Base-by-base conservation (phyloP, 2,113 vertebrate genomes). In the Sphaerodactylus townsendi region DNA sequence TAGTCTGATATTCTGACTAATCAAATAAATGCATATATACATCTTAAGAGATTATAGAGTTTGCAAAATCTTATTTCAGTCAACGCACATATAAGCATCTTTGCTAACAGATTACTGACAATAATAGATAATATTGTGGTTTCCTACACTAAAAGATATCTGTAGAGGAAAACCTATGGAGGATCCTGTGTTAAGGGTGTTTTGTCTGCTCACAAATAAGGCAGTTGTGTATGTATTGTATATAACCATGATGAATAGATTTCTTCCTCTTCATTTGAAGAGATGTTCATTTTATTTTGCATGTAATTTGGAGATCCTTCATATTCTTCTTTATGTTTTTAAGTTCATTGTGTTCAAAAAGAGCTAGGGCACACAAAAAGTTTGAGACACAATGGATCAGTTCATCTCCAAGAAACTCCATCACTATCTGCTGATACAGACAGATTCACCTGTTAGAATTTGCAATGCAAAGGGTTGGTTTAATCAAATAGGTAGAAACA, bases 121-220 rank as follows among this genome's bases (percentile, higher is more conserved):
- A 62, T 9, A 87, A 56, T 46, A 77, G 5, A 10, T 79, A 85
- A 86, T 71, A 69, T 83, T 85, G 82, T 77, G 30, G 76, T 87
- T 86, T 92, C 80, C 87, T 81, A 87, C 15, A 68, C 80, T 89
- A 71, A 90, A 91, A 86, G 83, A 84, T 87, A 89, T 86, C 88
- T 41, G 87, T 83, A 68, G 3, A 82, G 46, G 76, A 90, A 84
- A 92, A 84, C 44, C 59, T 83, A 68, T 80, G 35, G 87, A 79
- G 65, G 50, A n/a, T 39, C 30, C 89, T 89, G 89, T 79, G 71
- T 85, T 70, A n/a, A 92, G 68, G 78, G 48, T n/a, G 30, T 81
- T 62, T 79, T 91, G 82, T 81, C 83, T 81, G 83, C 66, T 88
- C 69, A 59, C 79, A 76, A 9, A n/a, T 72, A 70, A 44, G 39